A percentile compares a stretch with the other conserved stretches of the same genome.
These are phyloP conservation scores for Synanthedon tipuliformis DNA, from an alignment of 2,888 invertebrate species.

Conservation along the genomic window DNA sequence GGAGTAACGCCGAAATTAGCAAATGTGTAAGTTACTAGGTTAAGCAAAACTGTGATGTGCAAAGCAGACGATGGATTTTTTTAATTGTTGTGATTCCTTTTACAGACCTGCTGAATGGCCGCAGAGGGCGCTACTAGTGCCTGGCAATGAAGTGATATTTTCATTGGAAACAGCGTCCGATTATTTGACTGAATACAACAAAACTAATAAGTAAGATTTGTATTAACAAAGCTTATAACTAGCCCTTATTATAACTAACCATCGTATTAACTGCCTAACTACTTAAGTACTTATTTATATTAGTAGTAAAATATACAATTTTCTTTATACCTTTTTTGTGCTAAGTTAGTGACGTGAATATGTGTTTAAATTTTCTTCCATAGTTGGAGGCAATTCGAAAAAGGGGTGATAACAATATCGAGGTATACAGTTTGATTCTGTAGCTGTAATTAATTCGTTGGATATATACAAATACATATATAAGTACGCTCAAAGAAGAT, in stretches of 20 bases:
- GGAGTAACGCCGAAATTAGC: slow-evolving; percentile 53
- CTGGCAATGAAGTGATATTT: slow-evolving; percentile 94
- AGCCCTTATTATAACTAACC: background rate
- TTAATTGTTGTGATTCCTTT: slow-evolving; percentile 1
- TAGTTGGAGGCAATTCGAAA: too few relatives aligned
- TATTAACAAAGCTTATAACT: background rate
- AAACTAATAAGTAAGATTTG: slow-evolving; percentile 29
- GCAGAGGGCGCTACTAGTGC: slow-evolving; percentile 84
- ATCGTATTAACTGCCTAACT: too few relatives aligned
- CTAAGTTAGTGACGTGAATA: too few relatives aligned
- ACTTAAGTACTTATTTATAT: too few relatives aligned
- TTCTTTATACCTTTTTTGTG: too few relatives aligned
- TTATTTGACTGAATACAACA: slow-evolving; percentile 90
- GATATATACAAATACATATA: too few relatives aligned
- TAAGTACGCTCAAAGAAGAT: too few relatives aligned
- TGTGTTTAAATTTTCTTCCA: too few relatives aligned
- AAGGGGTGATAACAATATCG: too few relatives aligned
- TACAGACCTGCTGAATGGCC: slow-evolving; percentile 81
- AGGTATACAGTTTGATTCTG: too few relatives aligned
- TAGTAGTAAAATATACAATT: too few relatives aligned
- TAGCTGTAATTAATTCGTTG: too few relatives aligned
- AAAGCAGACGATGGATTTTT: background rate
- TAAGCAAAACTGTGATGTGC: background rate
- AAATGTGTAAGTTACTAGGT: slow-evolving; percentile 37
- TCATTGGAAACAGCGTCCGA: slow-evolving; percentile 96